These are phyloP conservation scores for Phortica magna DNA, from an alignment of 2,888 invertebrate genomes.

Conservation along the genomic window DNA sequence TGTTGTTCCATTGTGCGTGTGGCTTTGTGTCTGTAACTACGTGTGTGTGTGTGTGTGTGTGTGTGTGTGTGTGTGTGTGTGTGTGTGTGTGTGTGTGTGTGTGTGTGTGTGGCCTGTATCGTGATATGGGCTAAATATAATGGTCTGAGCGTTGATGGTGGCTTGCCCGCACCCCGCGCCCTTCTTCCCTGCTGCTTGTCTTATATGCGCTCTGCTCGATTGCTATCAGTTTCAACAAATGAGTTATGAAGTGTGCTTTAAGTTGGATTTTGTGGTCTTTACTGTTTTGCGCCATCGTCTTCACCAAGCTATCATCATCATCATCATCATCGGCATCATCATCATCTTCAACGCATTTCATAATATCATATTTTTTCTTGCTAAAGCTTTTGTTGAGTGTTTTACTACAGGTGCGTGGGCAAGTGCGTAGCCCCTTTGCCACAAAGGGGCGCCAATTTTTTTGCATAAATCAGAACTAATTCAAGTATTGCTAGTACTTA, in stretches of 20 bases:
- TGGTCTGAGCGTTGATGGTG: background rate
- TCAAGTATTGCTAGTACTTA: too few relatives aligned
- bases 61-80: background rate
- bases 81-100: conserved; percentile 4
- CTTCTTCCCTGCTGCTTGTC: background rate
- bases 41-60: conserved; percentile 8
- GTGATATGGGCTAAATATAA: conserved; percentile 3
- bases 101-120: background rate
- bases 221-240: conserved; percentile 52
- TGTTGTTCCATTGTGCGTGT: conserved; percentile 11
- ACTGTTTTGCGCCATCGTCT: conserved; percentile 21
- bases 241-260: conserved; percentile 63
- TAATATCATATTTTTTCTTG: conserved; percentile 50
- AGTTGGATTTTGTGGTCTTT: conserved; percentile 62
- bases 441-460: too few relatives aligned
- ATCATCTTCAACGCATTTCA: background rate
- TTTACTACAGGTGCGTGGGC: conserved; percentile 28
- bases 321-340: background rate
- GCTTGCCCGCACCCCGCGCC: background rate
- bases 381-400: conserved; percentile 39
- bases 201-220: background rate
- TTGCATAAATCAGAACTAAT: too few relatives aligned
- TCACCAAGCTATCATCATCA: background rate
- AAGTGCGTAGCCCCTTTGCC: too few relatives aligned
- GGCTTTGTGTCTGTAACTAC: background rate